Conservation (phyloP, 2,797 vertebrate genomes). For the Eospalax fontanierii region DNA sequence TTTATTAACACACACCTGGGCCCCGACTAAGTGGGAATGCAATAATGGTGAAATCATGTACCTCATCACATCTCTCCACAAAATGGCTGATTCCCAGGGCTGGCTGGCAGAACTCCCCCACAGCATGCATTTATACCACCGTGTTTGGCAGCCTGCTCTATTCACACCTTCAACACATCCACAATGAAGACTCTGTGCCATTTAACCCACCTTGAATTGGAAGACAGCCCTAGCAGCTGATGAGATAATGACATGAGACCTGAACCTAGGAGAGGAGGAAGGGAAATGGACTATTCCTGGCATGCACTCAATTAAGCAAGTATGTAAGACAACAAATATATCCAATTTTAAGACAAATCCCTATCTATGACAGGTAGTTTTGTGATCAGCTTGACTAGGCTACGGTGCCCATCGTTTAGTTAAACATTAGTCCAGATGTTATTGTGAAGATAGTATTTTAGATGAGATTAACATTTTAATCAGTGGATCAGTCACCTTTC, state of each 20-base stretch:
- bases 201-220: slow-evolving; percentile 66
- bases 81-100: slow-evolving; percentile 71
- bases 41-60: slow-evolving; percentile 75
- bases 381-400: background rate
- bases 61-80: slow-evolving; percentile 68
- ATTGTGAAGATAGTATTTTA: background rate
- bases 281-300: slow-evolving; percentile 7
- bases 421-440: slow-evolving; percentile 34
- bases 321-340: background rate
- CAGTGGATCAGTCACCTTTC: background rate
- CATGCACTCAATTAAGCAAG: slow-evolving; percentile 20
- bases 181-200: slow-evolving; percentile 77
- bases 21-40: slow-evolving; percentile 69
- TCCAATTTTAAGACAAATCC: background rate
- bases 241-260: slow-evolving; percentile 72
- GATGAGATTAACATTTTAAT: slow-evolving; percentile 36
- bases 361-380: background rate
- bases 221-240: slow-evolving; percentile 76
- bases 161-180: slow-evolving; percentile 50
- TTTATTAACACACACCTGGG: slow-evolving; percentile 76
- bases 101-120: slow-evolving; percentile 65
- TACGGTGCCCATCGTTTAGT: background rate
- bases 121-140: slow-evolving; percentile 28
- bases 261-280: slow-evolving; percentile 54
- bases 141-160: slow-evolving; percentile 61